These are phyloP conservation scores for Ctenopoma multispine DNA, from an alignment of 2,797 vertebrate genomes.

Conservation along the genomic window DNA sequence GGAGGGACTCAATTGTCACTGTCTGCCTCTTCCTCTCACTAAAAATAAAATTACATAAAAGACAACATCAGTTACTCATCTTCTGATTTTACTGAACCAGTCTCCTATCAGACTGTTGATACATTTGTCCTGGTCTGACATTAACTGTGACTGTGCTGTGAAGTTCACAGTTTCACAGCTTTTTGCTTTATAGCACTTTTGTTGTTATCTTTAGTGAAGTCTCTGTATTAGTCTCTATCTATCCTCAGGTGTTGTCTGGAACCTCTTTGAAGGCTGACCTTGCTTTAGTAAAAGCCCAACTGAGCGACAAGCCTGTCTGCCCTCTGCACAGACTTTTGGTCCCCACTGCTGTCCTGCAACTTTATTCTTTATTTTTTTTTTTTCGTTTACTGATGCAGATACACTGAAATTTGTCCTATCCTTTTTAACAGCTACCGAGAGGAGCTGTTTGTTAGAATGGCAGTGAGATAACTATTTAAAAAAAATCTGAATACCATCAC, in stretches of 20 bases:
- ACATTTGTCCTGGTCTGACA: no score
- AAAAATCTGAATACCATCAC: not conserved
- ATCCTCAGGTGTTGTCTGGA: conserved; percentile 16
- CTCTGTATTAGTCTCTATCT: not conserved
- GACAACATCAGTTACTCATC: no score
- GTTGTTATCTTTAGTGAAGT: not conserved
- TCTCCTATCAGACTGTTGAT: no score
- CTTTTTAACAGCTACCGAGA: not conserved
- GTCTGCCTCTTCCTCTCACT: no score
- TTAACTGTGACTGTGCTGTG: not conserved
- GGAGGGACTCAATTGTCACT: no score
- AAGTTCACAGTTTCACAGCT: not conserved
- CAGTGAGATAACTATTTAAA: no score
- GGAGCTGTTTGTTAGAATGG: not conserved
- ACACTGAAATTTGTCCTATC: not conserved
- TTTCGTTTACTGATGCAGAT: conserved; percentile 10
- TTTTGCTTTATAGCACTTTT: not conserved
- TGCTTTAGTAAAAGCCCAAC: conserved; percentile 1
- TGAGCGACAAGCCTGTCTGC: conserved; percentile 6
- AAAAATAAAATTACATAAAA: no score
- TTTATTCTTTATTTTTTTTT: no score
- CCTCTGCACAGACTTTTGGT: conserved; percentile 24
- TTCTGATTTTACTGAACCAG: no score
- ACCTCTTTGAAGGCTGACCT: conserved; percentile 26
- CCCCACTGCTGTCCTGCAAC: not conserved